A percentile compares a stretch with the other conserved stretches of the same genome.
Conservation (phyloP, 2,113 vertebrate species). For the Saccopteryx leptura region DNA sequence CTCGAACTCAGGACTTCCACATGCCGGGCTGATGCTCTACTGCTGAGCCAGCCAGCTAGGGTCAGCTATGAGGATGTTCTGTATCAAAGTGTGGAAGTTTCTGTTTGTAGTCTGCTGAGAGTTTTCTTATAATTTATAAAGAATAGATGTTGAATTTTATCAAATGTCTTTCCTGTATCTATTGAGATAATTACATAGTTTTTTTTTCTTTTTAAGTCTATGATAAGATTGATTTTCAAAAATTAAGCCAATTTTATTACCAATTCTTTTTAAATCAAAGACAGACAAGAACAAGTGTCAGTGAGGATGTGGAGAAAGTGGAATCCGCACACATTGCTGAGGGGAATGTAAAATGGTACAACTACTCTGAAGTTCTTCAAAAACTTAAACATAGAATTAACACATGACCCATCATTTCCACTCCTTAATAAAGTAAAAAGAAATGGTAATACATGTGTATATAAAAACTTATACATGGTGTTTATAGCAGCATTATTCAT, state of each 20-base stretch:
- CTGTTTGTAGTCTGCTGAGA: background rate
- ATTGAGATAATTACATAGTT: background rate
- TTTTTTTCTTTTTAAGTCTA: background rate
- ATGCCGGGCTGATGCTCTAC: no score
- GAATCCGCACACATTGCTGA: background rate
- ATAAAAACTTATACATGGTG: background rate
- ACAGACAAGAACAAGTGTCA: background rate
- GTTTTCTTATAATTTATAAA: background rate
- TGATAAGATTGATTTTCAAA: constrained; percentile 8
- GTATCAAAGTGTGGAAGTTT: background rate
- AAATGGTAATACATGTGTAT: background rate
- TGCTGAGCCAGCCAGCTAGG: no score
- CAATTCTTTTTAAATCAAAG: background rate
- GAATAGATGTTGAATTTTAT: background rate
- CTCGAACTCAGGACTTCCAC: no score
- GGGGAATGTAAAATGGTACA: background rate
- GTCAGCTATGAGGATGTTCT: no score
- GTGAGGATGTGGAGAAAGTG: background rate
- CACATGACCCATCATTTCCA: background rate
- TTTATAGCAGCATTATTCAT: background rate
- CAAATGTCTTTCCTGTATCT: background rate
- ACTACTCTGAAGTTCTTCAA: background rate
- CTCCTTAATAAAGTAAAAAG: background rate
- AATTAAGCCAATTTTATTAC: background rate
- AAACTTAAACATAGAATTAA: background rate